Percentiles rank a stretch among this genome's conserved stretches.
These are phyloP conservation scores for Reinhardtius hippoglossoides DNA, from an alignment of 2,113 vertebrate genomes.

Conservation along the genomic window DNA sequence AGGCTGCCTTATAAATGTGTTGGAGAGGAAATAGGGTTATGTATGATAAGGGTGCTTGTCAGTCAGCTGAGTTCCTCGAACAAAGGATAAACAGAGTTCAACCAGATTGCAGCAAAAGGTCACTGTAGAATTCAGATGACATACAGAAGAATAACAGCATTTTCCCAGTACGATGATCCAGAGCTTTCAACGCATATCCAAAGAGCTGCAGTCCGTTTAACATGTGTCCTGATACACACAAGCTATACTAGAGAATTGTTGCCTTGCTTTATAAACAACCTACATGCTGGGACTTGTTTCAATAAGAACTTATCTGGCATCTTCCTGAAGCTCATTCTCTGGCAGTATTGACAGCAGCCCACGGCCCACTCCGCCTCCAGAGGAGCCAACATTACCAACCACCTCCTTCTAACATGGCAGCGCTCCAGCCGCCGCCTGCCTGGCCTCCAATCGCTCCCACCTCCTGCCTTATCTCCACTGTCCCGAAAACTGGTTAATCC, in stretches of 20 bases:
- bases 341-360: slow-evolving; percentile 54
- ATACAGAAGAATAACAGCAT: too few species aligned
- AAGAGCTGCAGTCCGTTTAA: background rate
- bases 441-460: slow-evolving; percentile 59
- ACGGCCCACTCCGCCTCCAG: slow-evolving; percentile 74
- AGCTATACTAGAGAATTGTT: slow-evolving; percentile 1
- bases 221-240: slow-evolving; percentile 6
- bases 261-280: slow-evolving; percentile 40
- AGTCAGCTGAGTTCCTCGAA: too few species aligned
- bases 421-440: slow-evolving; percentile 61
- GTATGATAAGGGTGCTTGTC: too few species aligned
- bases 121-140: too few species aligned
- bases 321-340: slow-evolving; percentile 31
- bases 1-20: too few species aligned
- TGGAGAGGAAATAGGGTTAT: too few species aligned
- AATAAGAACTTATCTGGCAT: slow-evolving; percentile 54
- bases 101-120: too few species aligned
- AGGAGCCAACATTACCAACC: slow-evolving; percentile 69
- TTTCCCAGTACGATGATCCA: too few species aligned
- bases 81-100: too few species aligned
- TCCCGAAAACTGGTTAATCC: slow-evolving; percentile 27
- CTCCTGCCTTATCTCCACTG: slow-evolving; percentile 57
- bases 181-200: background rate
- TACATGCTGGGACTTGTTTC: slow-evolving; percentile 57
- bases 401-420: slow-evolving; percentile 68